These are phyloP conservation scores for Cololabis saira DNA, from an alignment of 2,113 vertebrate genomes.

Conservation along the genomic window DNA sequence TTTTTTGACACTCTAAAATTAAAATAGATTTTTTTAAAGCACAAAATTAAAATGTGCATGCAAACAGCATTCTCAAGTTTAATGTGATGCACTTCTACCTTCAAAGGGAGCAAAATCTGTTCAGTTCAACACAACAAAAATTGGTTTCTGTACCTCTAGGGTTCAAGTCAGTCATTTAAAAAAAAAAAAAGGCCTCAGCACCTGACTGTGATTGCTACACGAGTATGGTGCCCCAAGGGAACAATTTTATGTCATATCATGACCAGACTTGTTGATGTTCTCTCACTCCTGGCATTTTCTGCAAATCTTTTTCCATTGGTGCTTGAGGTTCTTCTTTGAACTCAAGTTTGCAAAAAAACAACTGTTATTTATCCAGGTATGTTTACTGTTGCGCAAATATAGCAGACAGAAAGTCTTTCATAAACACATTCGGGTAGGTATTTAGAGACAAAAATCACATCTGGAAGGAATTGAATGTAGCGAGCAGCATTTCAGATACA, in stretches of 20 bases:
- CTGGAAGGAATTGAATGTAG: neutral
- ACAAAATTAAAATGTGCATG: no score
- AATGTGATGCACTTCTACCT: no score
- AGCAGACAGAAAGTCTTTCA: neutral
- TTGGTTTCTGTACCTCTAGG: neutral
- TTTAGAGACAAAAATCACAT: neutral
- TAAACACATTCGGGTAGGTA: neutral
- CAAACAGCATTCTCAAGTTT: no score
- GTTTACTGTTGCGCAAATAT: neutral
- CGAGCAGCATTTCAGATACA: neutral
- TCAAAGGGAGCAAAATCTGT: neutral
- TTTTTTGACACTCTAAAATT: no score
- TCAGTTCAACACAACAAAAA: neutral
- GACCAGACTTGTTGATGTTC: neutral
- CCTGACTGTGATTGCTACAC: neutral
- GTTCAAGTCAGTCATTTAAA: neutral
- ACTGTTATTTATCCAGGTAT: no score
- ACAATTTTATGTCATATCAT: neutral
- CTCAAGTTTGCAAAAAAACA: slow-evolving; percentile 2
- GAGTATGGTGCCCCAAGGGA: neutral
- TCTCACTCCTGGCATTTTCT: neutral
- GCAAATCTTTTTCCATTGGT: neutral
- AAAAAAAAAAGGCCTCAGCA: no score
- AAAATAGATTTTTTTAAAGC: no score
- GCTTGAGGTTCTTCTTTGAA: neutral